Evolutionary conservation across 2,888 invertebrate genomes (phyloP).

Genomic region (Agrilus mali): DNA sequence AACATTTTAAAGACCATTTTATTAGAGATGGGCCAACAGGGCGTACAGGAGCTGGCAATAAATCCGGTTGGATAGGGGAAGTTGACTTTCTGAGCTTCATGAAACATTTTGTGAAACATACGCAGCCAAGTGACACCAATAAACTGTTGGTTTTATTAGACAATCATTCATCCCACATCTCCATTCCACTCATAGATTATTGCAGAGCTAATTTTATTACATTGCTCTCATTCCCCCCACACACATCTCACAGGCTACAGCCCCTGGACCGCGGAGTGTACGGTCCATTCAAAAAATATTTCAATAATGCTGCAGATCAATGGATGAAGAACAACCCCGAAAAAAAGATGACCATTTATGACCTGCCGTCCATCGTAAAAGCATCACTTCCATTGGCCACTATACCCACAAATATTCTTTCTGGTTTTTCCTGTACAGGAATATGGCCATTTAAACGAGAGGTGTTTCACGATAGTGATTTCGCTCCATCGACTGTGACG

Average conservation of each 20-base stretch:
- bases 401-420: conserved; percentile 10
- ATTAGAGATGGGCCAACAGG: conserved; percentile 8
- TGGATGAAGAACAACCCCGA: conserved; percentile 10
- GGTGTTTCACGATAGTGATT: conserved; percentile 12
- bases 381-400: conserved; percentile 6
- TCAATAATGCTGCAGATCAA: conserved; percentile 9
- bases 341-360: conserved; percentile 9
- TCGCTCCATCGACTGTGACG: conserved; percentile 11
- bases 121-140: conserved; percentile 12
- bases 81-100: neutral
- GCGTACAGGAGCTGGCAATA: conserved; percentile 6
- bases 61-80: no score
- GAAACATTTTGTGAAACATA: conserved; percentile 10
- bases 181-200: conserved; percentile 15
- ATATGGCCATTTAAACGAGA: conserved; percentile 11
- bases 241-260: conserved; percentile 8
- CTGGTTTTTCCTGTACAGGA: conserved; percentile 11
- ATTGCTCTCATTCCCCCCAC: conserved; percentile 6
- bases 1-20: conserved; percentile 6
- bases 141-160: no score
- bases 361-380: conserved; percentile 5
- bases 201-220: no score
- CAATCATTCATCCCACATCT: conserved; percentile 22
- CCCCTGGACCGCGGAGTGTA: conserved; percentile 9
- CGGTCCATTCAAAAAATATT: no score